Evolutionary conservation across 2,113 vertebrate species (phyloP), one percentile per base, ranked within the genome.

Genomic region (Pomatorhinus ruficollis): DNA sequence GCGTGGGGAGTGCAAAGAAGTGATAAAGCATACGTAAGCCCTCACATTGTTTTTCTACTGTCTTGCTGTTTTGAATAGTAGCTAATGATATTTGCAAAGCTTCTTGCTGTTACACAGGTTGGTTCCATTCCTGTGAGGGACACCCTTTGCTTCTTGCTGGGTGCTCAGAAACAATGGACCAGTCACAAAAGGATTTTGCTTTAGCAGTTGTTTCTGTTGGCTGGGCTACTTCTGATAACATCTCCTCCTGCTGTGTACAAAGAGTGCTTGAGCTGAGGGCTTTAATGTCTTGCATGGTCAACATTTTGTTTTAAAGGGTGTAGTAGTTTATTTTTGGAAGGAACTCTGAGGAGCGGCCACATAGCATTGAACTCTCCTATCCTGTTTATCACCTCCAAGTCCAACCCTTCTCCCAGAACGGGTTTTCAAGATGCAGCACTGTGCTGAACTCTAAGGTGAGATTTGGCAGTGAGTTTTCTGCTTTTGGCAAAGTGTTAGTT

Each of bases 121-220:
- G 71, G 39, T 79, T 85, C 83, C 25, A 23, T 90, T 71, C 65
- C 49, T 33, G 42, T 39, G 30, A 91, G 22, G 68, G 72, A 95
- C 52, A 92, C 42, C 56, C 69, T 89, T 85, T 92, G 47, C 68
- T 89, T 86, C 89, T 92, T 78, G 42, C 75, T 83, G 81, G 77
- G 59, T 83, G 68, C 90, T 91, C 87, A 61, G 64, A 80, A 96
- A 96, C 95, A 91, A 95, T 74, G n/a, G 56, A 79, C 24, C 24
- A 15, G 50, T 63, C 78, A 87, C 90, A 87, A 92, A 92, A 91
- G 74, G 89, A 80, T 92, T 95, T 87, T 94, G 54, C 75, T 95
- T 86, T 64, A 89, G 69, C 52, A 47, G 31, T 83, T 97, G 75
- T 96, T 97, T 93, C 93, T 96, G 63, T 96, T 96, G 97, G 92